Evolutionary conservation across 2,113 vertebrate genomes (phyloP).

Genomic region (Hyla sarda): DNA sequence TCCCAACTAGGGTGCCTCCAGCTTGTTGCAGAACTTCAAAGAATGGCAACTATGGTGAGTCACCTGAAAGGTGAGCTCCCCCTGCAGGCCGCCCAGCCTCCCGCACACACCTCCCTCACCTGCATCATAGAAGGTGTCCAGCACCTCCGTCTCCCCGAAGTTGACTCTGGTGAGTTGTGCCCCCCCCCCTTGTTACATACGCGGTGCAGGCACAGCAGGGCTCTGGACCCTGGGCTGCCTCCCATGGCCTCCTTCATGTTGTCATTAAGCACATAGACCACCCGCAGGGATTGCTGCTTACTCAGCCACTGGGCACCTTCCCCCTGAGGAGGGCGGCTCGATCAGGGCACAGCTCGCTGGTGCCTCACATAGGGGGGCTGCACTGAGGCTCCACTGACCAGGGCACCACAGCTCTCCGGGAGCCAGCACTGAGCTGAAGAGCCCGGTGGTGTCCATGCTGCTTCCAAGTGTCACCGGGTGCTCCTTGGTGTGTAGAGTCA

Average conservation of each 20-base stretch:
- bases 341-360: conserved; percentile 35
- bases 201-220: conserved; percentile 81
- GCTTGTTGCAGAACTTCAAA: too few species aligned
- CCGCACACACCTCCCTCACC: conserved; percentile 71
- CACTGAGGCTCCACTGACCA: not conserved
- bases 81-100: too few species aligned
- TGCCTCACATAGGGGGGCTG: conserved; percentile 23
- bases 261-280: conserved; percentile 84
- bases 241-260: conserved; percentile 75
- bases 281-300: conserved; percentile 78
- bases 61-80: too few species aligned
- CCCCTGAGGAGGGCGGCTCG: conserved; percentile 36
- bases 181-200: conserved; percentile 87
- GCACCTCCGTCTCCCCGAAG: conserved; percentile 83
- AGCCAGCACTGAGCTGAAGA: not conserved
- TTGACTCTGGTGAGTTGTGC: conserved; percentile 83
- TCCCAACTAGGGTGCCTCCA: too few species aligned
- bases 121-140: conserved; percentile 93
- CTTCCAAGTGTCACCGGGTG: too few species aligned
- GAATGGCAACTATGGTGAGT: too few species aligned
- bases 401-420: conserved; percentile 1
- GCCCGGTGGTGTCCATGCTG: conserved; percentile 43
- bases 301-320: conserved; percentile 62
- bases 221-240: conserved; percentile 86
- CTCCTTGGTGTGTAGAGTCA: not conserved